Evolutionary conservation across 2,888 invertebrate species (phyloP).

Genomic region (Shargacucullia verbasci): DNA sequence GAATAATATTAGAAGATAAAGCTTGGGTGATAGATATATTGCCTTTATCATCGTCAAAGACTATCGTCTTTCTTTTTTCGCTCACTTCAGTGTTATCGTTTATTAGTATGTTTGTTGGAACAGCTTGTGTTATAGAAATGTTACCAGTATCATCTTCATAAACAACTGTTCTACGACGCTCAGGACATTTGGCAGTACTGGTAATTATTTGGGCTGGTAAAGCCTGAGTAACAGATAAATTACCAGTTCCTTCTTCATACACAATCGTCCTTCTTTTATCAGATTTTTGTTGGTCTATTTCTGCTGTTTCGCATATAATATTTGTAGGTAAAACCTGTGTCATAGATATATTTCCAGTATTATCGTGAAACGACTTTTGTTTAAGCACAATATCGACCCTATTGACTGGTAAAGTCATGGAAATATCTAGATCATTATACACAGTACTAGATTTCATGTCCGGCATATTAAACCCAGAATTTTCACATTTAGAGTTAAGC

Average conservation of each 20-base stretch:
- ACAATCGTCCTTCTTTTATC: conserved; percentile 58
- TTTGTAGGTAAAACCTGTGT: conserved; percentile 59
- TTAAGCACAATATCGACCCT: conserved; percentile 30
- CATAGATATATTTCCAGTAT: conserved; percentile 61
- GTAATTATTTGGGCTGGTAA: conserved; percentile 30
- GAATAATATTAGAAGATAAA: conserved; percentile 52
- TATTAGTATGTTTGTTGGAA: conserved; percentile 44
- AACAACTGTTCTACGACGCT: conserved; percentile 17
- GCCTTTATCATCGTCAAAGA: conserved; percentile 45
- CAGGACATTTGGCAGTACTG: neutral
- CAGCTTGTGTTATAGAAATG: conserved; percentile 47
- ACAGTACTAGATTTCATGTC: conserved; percentile 14
- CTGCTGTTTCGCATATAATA: conserved; percentile 29
- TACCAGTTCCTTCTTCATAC: conserved; percentile 54
- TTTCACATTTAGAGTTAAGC: conserved; percentile 38
- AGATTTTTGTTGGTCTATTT: conserved; percentile 10
- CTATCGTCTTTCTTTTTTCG: conserved; percentile 26
- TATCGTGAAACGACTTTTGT: conserved; percentile 50
- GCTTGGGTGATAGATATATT: conserved; percentile 65
- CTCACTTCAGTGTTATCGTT: neutral
- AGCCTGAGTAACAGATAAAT: conserved; percentile 52
- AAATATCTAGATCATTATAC: conserved; percentile 22
- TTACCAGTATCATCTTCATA: conserved; percentile 29
- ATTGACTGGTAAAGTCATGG: conserved; percentile 23
- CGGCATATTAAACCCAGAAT: conserved; percentile 23